Conservation (phyloP, 2,888 invertebrate genomes). For the Cyclophora albipunctata region DNA sequence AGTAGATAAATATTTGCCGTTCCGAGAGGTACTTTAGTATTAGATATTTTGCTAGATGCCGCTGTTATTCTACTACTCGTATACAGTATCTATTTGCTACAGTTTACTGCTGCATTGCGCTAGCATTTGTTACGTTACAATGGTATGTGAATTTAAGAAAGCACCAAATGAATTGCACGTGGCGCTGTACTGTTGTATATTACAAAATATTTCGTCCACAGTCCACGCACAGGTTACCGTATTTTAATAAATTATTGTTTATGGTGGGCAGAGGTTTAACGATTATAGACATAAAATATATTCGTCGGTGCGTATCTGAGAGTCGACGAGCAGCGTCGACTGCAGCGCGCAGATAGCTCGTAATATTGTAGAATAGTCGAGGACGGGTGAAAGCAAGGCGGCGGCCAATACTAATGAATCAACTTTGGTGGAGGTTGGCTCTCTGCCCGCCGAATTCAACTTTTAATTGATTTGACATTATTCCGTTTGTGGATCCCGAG, state of each 20-base stretch:
- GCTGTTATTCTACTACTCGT: conserved; percentile 1
- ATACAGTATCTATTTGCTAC: conserved; percentile 5
- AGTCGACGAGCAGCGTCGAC: conserved; percentile 30
- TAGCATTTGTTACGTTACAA: too few relatives aligned
- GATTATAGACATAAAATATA: conserved; percentile 24
- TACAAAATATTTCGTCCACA: too few relatives aligned
- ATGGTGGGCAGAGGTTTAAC: neutral
- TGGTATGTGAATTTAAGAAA: conserved; percentile 1
- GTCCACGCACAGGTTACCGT: too few relatives aligned
- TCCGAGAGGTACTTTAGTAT: conserved; percentile 12
- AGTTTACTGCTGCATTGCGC: neutral
- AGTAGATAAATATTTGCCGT: conserved; percentile 20
- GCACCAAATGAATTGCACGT: too few relatives aligned
- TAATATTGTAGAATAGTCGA: conserved; percentile 35
- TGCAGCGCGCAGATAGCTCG: conserved; percentile 42
- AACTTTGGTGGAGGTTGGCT: conserved; percentile 51
- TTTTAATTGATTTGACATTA: conserved; percentile 73
- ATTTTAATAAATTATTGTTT: too few relatives aligned
- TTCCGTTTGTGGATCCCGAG: conserved; percentile 62
- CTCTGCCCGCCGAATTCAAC: conserved; percentile 58
- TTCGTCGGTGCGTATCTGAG: conserved; percentile 34
- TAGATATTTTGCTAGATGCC: conserved; percentile 15
- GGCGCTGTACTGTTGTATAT: too few relatives aligned
- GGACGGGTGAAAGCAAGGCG: conserved; percentile 23
- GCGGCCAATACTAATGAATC: conserved; percentile 60